phyloP scores from a whole-genome alignment of 1,140 invertebrate genomes.

The Ceratina japonica region DNA sequence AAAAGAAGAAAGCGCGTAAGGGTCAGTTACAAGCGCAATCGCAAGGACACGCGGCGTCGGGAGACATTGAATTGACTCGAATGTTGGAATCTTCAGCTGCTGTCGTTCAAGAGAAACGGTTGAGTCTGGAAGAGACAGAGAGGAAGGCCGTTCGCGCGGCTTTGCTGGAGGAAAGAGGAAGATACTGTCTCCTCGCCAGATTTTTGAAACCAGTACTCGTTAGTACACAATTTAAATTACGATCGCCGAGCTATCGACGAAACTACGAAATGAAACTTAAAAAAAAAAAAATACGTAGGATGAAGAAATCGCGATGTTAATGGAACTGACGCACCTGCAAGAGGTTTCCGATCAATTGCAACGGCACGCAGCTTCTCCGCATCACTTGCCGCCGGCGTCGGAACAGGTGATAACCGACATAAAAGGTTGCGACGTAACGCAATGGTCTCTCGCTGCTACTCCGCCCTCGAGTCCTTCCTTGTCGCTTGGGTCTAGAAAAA shows the following conservation, averaged over 20 bases:
- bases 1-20: constrained; percentile 91
- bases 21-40: constrained; percentile 77
- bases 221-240: constrained; percentile 72
- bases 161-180: constrained; percentile 94
- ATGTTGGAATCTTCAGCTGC: constrained; percentile 86
- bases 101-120: constrained; percentile 91
- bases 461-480: constrained; percentile 84
- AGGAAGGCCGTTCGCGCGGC: constrained; percentile 93
- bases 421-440: constrained; percentile 82
- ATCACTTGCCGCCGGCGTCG: constrained; percentile 88
- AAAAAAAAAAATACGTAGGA: constrained; percentile 83
- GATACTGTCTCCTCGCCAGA: constrained; percentile 95
- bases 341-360: constrained; percentile 91
- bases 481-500: constrained; percentile 91
- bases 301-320: constrained; percentile 94
- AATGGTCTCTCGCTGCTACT: constrained; percentile 86
- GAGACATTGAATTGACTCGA: constrained; percentile 83
- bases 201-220: constrained; percentile 96
- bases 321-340: constrained; percentile 93
- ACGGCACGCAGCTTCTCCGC: constrained; percentile 88
- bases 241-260: neutral
- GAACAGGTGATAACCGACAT: constrained; percentile 91
- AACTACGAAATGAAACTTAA: neutral
- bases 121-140: constrained; percentile 93
- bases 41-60: constrained; percentile 62